Conservation (phyloP, 2,113 vertebrate genomes). For the Tor tambroides region DNA sequence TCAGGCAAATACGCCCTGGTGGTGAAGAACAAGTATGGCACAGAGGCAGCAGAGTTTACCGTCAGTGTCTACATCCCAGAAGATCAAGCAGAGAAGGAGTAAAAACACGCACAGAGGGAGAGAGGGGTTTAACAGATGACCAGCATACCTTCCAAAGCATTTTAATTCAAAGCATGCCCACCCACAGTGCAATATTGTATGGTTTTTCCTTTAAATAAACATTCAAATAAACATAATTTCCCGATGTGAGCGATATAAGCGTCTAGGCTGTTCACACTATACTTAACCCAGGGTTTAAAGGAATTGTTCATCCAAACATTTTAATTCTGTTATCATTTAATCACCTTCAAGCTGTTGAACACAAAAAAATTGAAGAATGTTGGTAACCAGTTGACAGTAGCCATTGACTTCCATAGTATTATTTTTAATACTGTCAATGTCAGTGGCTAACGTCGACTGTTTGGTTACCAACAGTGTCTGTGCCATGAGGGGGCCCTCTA, state of each 20-base stretch:
- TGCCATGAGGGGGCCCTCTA: too few species aligned
- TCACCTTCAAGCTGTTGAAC: too few species aligned
- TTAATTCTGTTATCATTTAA: background rate
- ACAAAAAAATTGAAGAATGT: too few species aligned
- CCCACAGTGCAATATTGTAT: background rate
- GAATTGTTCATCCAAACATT: background rate
- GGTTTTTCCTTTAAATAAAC: background rate
- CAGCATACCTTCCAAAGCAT: constrained; percentile 63
- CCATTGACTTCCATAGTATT: too few species aligned
- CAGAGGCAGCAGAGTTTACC: constrained; percentile 90
- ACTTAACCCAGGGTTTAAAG: too few species aligned
- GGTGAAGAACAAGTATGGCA: constrained; percentile 97
- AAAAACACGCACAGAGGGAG: constrained; percentile 51
- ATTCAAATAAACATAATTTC: background rate
- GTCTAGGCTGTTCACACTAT: background rate
- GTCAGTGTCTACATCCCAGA: constrained; percentile 97
- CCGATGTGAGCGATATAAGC: background rate
- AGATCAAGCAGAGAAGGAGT: constrained; percentile 77
- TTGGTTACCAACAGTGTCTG: too few species aligned
- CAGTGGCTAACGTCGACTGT: too few species aligned
- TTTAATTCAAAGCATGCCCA: constrained; percentile 66
- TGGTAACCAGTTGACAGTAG: too few species aligned
- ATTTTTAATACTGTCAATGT: too few species aligned
- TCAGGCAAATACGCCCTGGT: constrained; percentile 95
- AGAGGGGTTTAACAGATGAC: constrained; percentile 47